Percentiles rank a stretch among this genome's conserved stretches.
These are phyloP conservation scores for Percopsis transmontana DNA, from an alignment of 2,113 vertebrate genomes.

Conservation along the genomic window DNA sequence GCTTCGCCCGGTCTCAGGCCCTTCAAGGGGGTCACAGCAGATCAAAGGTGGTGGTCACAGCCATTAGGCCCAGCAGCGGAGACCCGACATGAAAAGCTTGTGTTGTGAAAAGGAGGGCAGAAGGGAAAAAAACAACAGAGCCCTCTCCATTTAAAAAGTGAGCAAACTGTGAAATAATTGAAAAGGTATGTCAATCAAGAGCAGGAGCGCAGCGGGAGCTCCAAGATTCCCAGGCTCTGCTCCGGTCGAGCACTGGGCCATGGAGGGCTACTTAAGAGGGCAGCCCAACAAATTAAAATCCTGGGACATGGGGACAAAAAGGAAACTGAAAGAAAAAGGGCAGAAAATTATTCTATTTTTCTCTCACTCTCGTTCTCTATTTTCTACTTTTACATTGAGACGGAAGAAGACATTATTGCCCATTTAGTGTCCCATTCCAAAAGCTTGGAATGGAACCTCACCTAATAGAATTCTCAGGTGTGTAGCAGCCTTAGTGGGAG, in stretches of 20 bases:
- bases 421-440: conserved; percentile 59
- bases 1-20: conserved; percentile 64
- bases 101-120: conserved; percentile 80
- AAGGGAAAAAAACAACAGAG: conserved; percentile 78
- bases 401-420: conserved; percentile 68
- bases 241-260: conserved; percentile 74
- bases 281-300: conserved; percentile 78
- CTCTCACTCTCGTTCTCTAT: conserved; percentile 56
- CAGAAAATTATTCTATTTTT: conserved; percentile 62
- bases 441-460: conserved; percentile 62
- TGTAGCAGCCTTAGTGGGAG: conserved; percentile 68
- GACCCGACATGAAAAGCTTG: conserved; percentile 82
- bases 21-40: conserved; percentile 76
- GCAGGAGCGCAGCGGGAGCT: conserved; percentile 73
- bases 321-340: conserved; percentile 60
- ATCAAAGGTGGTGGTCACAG: conserved; percentile 85
- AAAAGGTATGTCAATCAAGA: conserved; percentile 87
- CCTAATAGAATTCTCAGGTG: conserved; percentile 82
- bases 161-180: conserved; percentile 88
- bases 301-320: conserved; percentile 62
- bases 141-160: conserved; percentile 79
- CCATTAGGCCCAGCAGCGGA: conserved; percentile 79
- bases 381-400: conserved; percentile 70
- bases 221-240: conserved; percentile 79
- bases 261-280: conserved; percentile 73